phyloP scores from a whole-genome alignment of 2,888 invertebrate genomes.

The Drosophila colorata region DNA sequence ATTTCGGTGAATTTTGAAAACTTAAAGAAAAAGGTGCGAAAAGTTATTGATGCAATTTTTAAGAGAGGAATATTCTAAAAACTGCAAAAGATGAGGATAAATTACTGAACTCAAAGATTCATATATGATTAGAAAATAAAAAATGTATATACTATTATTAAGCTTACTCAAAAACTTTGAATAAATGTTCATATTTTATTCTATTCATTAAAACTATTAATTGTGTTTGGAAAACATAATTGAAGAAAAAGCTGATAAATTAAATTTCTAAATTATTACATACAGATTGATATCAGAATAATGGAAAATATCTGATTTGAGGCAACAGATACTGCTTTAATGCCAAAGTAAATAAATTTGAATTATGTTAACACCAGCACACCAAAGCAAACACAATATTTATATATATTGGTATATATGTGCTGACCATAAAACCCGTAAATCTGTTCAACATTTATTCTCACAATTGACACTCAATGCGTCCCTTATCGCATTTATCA shows the following conservation, averaged over 20 bases:
- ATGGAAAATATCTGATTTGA: neutral
- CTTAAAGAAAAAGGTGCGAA: neutral
- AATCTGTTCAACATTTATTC: constrained; percentile 70
- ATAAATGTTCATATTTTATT: no score
- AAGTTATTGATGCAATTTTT: neutral
- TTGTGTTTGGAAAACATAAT: neutral
- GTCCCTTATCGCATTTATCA: constrained; percentile 71
- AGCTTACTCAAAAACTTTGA: no score
- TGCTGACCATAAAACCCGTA: constrained; percentile 52
- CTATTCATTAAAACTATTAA: neutral
- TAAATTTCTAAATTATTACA: neutral
- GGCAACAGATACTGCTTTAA: neutral
- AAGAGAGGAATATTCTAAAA: no score
- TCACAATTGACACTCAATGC: constrained; percentile 69
- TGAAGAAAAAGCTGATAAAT: neutral
- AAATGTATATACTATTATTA: no score
- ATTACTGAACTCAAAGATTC: no score
- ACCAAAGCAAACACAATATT: constrained; percentile 1
- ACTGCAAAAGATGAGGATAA: no score
- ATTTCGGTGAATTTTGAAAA: neutral
- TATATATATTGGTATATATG: neutral
- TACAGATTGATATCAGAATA: no score
- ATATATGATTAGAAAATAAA: no score
- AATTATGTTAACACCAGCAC: constrained; percentile 2
- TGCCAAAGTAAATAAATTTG: constrained; percentile 8